A percentile compares a stretch with the other conserved stretches of the same genome.
Conservation (phyloP, 2,113 vertebrate genomes). For the Perca schrenkii region DNA sequence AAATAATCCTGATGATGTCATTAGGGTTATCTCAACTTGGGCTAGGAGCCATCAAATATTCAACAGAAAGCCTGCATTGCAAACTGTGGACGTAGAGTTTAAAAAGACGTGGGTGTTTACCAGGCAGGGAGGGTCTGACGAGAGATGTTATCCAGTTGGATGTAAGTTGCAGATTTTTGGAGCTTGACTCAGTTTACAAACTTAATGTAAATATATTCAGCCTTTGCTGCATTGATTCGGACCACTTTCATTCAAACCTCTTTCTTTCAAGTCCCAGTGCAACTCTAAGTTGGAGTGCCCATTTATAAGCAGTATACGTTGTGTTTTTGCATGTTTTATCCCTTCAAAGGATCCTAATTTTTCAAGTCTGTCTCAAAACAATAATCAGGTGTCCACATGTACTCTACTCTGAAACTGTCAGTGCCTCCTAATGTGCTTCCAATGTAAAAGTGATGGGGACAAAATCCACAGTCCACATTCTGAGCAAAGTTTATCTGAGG, state of each 20-base stretch:
- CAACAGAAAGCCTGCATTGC: background rate
- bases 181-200: background rate
- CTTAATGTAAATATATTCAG: background rate
- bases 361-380: no score
- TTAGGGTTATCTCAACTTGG: background rate
- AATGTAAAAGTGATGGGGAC: background rate
- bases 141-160: background rate
- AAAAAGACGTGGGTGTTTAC: background rate
- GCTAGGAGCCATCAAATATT: background rate
- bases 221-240: background rate
- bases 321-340: background rate
- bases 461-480: background rate
- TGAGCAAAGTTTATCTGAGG: background rate
- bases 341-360: background rate
- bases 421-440: background rate
- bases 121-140: background rate
- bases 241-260: background rate
- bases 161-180: background rate
- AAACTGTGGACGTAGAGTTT: background rate
- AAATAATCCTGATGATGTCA: conserved; percentile 16
- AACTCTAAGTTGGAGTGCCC: background rate
- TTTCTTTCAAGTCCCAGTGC: rapidly evolving
- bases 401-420: background rate
- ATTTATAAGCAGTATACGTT: background rate
- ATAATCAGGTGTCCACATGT: no score